A percentile compares a stretch with the other conserved stretches of the same genome.
Conservation (phyloP, 2,888 invertebrate genomes). For the Itoplectis maculator region DNA sequence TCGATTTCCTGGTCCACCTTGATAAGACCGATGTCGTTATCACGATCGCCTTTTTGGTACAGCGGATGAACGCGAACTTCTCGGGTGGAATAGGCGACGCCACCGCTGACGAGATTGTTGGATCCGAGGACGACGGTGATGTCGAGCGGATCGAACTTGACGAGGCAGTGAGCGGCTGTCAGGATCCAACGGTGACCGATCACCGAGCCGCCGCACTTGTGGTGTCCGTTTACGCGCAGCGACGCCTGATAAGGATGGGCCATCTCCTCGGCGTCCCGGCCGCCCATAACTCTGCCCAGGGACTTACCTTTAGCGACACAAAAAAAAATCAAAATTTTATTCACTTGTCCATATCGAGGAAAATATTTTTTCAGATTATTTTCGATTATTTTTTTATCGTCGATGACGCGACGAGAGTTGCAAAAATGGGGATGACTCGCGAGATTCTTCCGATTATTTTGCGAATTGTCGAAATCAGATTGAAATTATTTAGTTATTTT, state of each 20-base stretch:
- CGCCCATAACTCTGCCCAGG: conserved; percentile 65
- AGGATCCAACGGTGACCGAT: conserved; percentile 69
- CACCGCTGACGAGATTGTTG: conserved; percentile 66
- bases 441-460: too few species aligned
- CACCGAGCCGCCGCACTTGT: conserved; percentile 71
- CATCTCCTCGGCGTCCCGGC: conserved; percentile 62
- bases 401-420: too few species aligned
- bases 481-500: too few species aligned
- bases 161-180: conserved; percentile 69
- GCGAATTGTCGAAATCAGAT: too few species aligned
- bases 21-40: conserved; percentile 69
- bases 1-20: conserved; percentile 43
- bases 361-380: too few species aligned
- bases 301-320: background rate
- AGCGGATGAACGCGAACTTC: conserved; percentile 58
- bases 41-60: conserved; percentile 40
- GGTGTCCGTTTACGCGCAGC: conserved; percentile 64
- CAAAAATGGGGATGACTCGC: too few species aligned
- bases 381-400: too few species aligned
- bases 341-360: too few species aligned
- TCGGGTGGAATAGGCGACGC: conserved; percentile 57
- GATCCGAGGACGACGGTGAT: conserved; percentile 67
- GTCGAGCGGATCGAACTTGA: conserved; percentile 46
- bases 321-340: background rate
- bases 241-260: conserved; percentile 71